Evolutionary conservation across 2,888 invertebrate species (phyloP).

Genomic region (Shargacucullia verbasci): DNA sequence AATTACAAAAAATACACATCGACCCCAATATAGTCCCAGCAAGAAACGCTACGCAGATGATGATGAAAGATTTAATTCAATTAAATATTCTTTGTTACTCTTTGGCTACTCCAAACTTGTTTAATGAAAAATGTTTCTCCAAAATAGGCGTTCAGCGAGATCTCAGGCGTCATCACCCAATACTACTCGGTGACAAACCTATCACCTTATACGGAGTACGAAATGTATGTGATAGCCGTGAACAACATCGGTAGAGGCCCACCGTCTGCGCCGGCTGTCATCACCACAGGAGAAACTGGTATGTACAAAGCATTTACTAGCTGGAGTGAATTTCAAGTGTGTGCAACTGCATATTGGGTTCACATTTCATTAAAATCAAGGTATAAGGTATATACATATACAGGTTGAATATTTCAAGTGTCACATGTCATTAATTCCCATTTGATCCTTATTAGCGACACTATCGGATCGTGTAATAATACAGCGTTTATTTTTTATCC

Average conservation of each 20-base stretch:
- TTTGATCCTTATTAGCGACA: too few species aligned
- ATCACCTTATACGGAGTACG: constrained; percentile 98
- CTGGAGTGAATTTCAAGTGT: background rate
- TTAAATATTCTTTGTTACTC: too few species aligned
- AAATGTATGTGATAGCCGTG: constrained; percentile 98
- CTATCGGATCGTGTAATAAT: too few species aligned
- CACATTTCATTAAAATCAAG: constrained; percentile 1
- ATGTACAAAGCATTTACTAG: constrained; percentile 70
- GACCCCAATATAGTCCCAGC: too few species aligned
- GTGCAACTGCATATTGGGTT: constrained; percentile 13
- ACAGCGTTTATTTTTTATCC: too few species aligned
- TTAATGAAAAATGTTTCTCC: background rate
- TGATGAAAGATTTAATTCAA: too few species aligned
- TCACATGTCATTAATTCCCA: too few species aligned
- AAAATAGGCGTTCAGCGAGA: constrained; percentile 95
- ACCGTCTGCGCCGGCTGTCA: constrained; percentile 95
- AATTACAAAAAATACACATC: too few species aligned
- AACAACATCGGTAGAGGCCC: constrained; percentile 98
- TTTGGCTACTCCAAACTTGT: too few species aligned
- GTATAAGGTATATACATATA: too few species aligned
- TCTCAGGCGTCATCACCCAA: constrained; percentile 97
- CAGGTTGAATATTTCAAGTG: too few species aligned
- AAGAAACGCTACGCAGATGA: too few species aligned
- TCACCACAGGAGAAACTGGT: constrained; percentile 99
- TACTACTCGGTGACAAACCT: constrained; percentile 97